Conservation (phyloP, 2,113 vertebrate species). For the Cyrtonyx montezumae region DNA sequence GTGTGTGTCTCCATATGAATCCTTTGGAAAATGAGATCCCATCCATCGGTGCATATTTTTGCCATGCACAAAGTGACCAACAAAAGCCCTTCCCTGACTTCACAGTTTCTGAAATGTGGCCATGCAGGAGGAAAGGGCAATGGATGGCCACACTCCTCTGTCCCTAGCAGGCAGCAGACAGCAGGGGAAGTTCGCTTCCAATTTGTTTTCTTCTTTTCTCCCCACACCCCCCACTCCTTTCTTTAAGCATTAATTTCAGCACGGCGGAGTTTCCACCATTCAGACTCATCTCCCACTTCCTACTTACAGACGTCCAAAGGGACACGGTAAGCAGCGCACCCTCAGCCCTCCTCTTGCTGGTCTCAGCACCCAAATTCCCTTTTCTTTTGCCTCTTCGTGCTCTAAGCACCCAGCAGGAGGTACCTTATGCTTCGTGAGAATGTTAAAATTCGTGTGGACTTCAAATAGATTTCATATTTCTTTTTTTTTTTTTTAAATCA, state of each 20-base stretch:
- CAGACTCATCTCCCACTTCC: constrained; percentile 16
- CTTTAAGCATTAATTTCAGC: background rate
- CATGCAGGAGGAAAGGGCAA: rapidly evolving
- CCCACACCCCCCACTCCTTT: background rate
- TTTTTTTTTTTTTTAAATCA: background rate
- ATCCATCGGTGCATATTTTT: background rate
- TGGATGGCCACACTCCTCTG: background rate
- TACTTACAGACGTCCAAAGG: background rate
- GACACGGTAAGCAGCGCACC: background rate
- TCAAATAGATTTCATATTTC: too few species aligned
- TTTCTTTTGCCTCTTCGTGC: background rate
- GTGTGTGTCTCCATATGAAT: background rate
- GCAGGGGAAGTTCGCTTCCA: background rate
- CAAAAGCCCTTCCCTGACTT: background rate
- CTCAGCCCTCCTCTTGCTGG: rapidly evolving
- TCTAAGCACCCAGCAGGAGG: background rate
- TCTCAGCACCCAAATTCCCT: background rate
- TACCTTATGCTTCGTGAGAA: background rate
- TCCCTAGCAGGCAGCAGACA: background rate
- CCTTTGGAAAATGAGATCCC: background rate
- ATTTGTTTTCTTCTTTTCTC: background rate
- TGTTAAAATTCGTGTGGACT: too few species aligned
- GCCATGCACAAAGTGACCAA: background rate
- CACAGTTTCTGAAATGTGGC: background rate
- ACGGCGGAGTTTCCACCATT: constrained; percentile 30